Percentiles rank a stretch among this genome's conserved stretches.
Conservation (phyloP, 2,797 vertebrate genomes). For the Myotis myotis region DNA sequence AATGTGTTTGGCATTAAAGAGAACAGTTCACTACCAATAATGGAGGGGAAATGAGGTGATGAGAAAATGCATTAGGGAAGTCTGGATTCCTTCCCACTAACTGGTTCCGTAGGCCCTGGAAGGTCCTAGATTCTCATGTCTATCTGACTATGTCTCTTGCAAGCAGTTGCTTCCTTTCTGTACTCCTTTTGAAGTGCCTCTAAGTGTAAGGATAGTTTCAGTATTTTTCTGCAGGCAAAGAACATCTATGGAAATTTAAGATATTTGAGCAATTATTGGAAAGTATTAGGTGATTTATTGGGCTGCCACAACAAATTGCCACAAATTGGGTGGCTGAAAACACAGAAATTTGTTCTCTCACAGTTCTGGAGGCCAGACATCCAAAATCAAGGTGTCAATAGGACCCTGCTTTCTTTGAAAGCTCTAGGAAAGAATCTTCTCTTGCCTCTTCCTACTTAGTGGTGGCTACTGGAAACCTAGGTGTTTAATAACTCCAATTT, state of each 20-base stretch:
- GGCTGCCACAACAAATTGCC: background rate
- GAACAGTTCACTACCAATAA: slow-evolving; percentile 23
- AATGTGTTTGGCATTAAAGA: background rate
- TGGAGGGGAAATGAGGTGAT: slow-evolving; percentile 15
- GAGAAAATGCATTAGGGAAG: background rate
- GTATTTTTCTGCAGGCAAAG: background rate
- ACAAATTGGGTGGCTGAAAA: background rate
- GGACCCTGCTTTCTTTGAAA: background rate
- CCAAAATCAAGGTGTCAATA: background rate
- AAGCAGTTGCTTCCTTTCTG: background rate
- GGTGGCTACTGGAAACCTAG: background rate
- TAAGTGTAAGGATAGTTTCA: slow-evolving; percentile 31
- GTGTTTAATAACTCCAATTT: background rate
- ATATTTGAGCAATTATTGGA: background rate
- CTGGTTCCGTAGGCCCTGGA: background rate
- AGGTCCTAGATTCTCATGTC: background rate
- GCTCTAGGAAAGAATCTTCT: background rate
- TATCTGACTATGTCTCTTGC: background rate
- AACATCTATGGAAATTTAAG: background rate
- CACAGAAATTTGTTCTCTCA: background rate
- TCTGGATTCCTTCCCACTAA: background rate
- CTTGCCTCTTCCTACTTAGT: background rate
- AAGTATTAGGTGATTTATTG: background rate
- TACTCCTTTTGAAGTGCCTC: background rate
- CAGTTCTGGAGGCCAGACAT: background rate